These are phyloP conservation scores for Halcyon smyrnensis DNA, from an alignment of 2,797 vertebrate genomes.

Conservation along the genomic window DNA sequence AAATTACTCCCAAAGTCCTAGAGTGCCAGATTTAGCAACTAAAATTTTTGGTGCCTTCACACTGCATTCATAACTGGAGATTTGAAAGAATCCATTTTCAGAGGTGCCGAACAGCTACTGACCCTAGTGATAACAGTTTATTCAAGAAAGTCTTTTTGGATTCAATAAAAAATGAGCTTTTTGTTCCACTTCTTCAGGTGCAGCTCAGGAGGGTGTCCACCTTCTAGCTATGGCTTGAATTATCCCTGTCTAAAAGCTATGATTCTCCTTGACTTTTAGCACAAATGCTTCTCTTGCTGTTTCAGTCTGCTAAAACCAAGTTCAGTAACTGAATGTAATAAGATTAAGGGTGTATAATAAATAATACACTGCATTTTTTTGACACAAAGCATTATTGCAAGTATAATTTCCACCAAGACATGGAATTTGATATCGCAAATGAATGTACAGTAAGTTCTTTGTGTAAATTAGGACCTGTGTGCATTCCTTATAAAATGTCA, in stretches of 20 bases:
- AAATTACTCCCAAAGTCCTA: neutral
- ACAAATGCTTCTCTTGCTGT: neutral
- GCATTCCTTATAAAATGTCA: constrained; percentile 18
- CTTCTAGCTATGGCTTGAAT: neutral
- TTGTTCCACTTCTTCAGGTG: neutral
- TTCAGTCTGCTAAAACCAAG: neutral
- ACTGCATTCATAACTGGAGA: neutral
- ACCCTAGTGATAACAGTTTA: neutral
- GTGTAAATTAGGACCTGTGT: neutral
- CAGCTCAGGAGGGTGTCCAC: neutral
- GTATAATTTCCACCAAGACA: constrained; percentile 22
- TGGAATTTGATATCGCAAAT: constrained; percentile 27
- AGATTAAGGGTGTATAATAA: constrained; percentile 32
- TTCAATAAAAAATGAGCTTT: neutral
- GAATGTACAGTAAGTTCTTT: constrained; percentile 22
- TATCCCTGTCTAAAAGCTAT: neutral
- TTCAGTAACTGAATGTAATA: constrained; percentile 15
- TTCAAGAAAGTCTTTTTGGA: neutral
- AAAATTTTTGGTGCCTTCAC: neutral
- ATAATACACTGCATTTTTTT: constrained; percentile 21
- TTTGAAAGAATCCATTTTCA: neutral
- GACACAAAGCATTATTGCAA: constrained; percentile 22
- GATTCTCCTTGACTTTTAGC: neutral
- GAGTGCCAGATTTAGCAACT: neutral
- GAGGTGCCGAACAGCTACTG: neutral